Percentiles rank a stretch among this genome's conserved stretches.
These are phyloP conservation scores for Mylabris phalerata DNA, from an alignment of 1,140 invertebrate genomes.

Conservation along the genomic window DNA sequence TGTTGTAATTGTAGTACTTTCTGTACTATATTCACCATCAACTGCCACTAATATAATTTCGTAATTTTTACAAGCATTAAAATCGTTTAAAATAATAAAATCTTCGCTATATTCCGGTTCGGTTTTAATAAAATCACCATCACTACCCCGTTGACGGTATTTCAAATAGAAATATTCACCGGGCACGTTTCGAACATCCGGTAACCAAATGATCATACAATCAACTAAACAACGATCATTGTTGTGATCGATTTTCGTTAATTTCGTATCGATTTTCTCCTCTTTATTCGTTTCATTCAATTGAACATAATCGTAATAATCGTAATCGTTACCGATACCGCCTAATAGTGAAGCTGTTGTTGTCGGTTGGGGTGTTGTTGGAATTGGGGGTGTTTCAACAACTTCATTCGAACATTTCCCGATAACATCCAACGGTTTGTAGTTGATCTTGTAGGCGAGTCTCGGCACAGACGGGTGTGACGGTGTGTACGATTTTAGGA, in stretches of 20 bases:
- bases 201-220: slow-evolving; percentile 76
- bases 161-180: slow-evolving; percentile 86
- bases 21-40: slow-evolving; percentile 72
- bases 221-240: slow-evolving; percentile 56
- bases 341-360: background rate
- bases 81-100: slow-evolving; percentile 51
- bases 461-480: slow-evolving; percentile 22
- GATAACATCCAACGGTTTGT: slow-evolving; percentile 14
- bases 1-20: slow-evolving; percentile 51
- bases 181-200: slow-evolving; percentile 65
- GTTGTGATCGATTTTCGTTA: slow-evolving; percentile 4
- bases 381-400: background rate
- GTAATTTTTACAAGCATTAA: slow-evolving; percentile 78
- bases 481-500: slow-evolving; percentile 22
- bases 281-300: slow-evolving; percentile 11
- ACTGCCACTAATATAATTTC: slow-evolving; percentile 88
- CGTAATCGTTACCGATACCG: slow-evolving; percentile 15
- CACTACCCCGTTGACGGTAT: slow-evolving; percentile 60
- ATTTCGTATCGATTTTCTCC: slow-evolving; percentile 6
- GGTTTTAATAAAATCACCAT: slow-evolving; percentile 55
- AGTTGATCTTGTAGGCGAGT: slow-evolving; percentile 30
- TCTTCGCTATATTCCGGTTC: slow-evolving; percentile 65
- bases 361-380: background rate
- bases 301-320: slow-evolving; percentile 19
- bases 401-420: slow-evolving; percentile 16